Evolutionary conservation across 2,888 invertebrate species (phyloP).

Genomic region (Tridacna gigas): DNA sequence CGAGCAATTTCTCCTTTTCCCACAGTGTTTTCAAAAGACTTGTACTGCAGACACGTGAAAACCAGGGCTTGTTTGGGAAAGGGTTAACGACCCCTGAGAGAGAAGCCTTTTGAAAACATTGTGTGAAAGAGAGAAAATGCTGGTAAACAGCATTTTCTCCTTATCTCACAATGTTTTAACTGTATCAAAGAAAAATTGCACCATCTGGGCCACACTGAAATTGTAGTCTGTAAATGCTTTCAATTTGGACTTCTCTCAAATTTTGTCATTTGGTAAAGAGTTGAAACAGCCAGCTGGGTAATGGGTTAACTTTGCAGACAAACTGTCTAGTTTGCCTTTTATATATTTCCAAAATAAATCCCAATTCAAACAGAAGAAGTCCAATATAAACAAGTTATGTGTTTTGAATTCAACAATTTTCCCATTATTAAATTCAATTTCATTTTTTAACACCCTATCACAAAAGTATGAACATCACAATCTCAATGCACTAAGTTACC

Average conservation of each 20-base stretch:
- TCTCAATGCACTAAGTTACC: neutral
- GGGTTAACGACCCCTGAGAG: neutral
- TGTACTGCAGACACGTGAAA: neutral
- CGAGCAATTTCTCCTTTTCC: slow-evolving; percentile 1
- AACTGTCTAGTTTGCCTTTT: neutral
- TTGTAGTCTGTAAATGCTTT: too few species aligned
- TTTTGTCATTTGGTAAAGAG: too few species aligned
- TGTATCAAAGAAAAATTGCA: too few species aligned
- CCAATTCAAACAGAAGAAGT: neutral
- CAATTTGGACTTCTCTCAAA: too few species aligned
- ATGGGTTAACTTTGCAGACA: neutral
- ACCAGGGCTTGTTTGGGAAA: neutral
- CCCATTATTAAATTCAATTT: neutral
- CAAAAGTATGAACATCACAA: neutral
- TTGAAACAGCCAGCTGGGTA: too few species aligned
- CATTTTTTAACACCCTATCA: neutral
- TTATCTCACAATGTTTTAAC: too few species aligned
- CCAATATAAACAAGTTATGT: neutral
- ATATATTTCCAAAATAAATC: neutral
- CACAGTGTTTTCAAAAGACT: neutral
- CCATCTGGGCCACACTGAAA: too few species aligned
- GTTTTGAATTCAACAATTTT: neutral
- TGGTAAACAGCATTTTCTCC: too few species aligned
- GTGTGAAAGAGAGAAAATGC: too few species aligned
- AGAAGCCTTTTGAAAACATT: too few species aligned